Evolutionary conservation across 2,888 invertebrate genomes (phyloP).

Genomic region (Phalera bucephala): DNA sequence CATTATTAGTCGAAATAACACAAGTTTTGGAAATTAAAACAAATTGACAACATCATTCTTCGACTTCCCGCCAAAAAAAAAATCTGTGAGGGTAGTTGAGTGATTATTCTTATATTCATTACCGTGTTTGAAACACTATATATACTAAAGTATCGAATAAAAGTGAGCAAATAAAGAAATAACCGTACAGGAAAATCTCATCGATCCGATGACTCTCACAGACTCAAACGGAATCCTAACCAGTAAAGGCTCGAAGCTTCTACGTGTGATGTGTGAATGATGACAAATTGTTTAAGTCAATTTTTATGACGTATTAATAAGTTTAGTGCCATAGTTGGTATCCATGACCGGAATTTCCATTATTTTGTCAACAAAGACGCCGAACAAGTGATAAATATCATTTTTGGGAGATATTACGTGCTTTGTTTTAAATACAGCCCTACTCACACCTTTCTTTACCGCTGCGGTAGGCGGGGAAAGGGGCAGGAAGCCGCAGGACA

Average conservation of each 20-base stretch:
- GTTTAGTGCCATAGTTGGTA: not conserved
- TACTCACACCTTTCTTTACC: constrained; percentile 50
- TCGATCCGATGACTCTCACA: too few species aligned
- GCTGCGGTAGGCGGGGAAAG: constrained; percentile 51
- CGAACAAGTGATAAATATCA: constrained; percentile 1
- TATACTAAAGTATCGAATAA: too few species aligned
- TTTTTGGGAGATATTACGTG: constrained; percentile 1
- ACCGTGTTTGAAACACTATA: too few species aligned
- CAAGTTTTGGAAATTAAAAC: too few species aligned
- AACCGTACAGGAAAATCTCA: too few species aligned
- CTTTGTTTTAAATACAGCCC: constrained; percentile 44
- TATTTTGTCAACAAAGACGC: constrained; percentile 1
- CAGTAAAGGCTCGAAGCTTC: constrained; percentile 1
- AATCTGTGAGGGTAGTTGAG: too few species aligned
- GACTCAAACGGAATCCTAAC: not conserved
- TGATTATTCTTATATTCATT: too few species aligned
- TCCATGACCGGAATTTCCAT: constrained; percentile 1
- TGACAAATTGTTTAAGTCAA: constrained; percentile 23
- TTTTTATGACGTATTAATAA: constrained; percentile 1
- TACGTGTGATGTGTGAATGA: constrained; percentile 25
- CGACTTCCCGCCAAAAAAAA: too few species aligned
- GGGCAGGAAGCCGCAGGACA: constrained; percentile 83
- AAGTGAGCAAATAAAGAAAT: too few species aligned
- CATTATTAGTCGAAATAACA: too few species aligned
- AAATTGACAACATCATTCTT: too few species aligned